Percentiles rank a stretch among this genome's conserved stretches.
Evolutionary conservation across 1,140 invertebrate genomes (phyloP).

Genomic region (Ephestia elutella): DNA sequence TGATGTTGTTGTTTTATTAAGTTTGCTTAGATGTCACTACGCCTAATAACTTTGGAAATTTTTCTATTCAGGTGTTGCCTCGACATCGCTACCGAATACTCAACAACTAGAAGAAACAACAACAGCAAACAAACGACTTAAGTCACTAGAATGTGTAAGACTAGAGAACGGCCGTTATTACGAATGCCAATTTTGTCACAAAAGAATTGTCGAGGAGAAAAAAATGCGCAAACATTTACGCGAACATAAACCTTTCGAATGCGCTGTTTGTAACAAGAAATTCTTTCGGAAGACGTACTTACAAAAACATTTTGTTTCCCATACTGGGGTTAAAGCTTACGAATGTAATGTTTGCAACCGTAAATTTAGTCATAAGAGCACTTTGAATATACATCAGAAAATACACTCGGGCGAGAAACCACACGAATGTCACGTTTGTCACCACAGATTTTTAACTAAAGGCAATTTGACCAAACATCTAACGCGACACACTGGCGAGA

Average conservation of each 20-base stretch:
- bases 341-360: background rate
- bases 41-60: background rate
- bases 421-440: background rate
- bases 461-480: background rate
- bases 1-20: background rate
- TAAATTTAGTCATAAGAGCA: constrained; percentile 1
- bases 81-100: background rate
- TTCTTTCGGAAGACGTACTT: background rate
- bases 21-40: background rate
- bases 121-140: background rate
- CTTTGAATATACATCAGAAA: background rate
- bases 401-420: background rate
- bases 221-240: background rate
- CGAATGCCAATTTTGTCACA: background rate
- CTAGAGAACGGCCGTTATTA: background rate
- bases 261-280: background rate
- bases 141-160: background rate
- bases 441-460: background rate
- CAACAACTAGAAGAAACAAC: background rate
- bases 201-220: background rate
- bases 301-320: background rate
- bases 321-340: background rate
- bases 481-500: constrained; percentile 25
- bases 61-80: background rate
- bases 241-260: background rate